phyloP scores from a whole-genome alignment of 1,140 invertebrate genomes.

The Drosophila sturtevanti region DNA sequence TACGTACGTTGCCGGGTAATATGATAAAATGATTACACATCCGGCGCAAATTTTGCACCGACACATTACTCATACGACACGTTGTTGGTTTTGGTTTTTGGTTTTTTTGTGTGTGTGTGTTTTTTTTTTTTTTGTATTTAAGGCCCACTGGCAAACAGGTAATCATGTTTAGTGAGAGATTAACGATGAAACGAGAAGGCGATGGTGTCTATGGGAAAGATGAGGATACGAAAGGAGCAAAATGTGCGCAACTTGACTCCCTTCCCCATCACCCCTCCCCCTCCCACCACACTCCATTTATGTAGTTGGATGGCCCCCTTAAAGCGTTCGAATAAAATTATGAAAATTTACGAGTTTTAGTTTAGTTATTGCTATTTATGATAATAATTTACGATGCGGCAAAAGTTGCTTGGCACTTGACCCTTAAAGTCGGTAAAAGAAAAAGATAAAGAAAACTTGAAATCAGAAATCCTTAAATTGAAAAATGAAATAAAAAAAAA shows the following conservation, averaged over 20 bases:
- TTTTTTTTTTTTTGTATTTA: background rate
- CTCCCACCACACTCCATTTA: too few relatives aligned
- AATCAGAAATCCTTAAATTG: background rate
- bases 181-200: slow-evolving; percentile 38
- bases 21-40: slow-evolving; percentile 81
- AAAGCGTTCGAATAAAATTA: slow-evolving; percentile 66
- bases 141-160: slow-evolving; percentile 50
- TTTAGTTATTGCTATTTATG: background rate
- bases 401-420: background rate
- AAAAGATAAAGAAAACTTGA: background rate
- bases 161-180: slow-evolving; percentile 73
- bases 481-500: too few relatives aligned
- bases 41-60: slow-evolving; percentile 72
- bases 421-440: too few relatives aligned
- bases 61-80: slow-evolving; percentile 80
- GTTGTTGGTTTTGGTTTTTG: slow-evolving; percentile 32
- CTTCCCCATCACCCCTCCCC: too few relatives aligned
- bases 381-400: slow-evolving; percentile 1
- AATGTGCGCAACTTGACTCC: too few relatives aligned
- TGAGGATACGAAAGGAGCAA: too few relatives aligned
- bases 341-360: slow-evolving; percentile 77
- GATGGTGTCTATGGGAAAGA: background rate
- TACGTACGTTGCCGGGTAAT: slow-evolving; percentile 55
- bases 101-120: too few relatives aligned
- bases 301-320: too few relatives aligned